phyloP scores from a whole-genome alignment of 1,140 invertebrate genomes.

The Ooceraea biroi region DNA sequence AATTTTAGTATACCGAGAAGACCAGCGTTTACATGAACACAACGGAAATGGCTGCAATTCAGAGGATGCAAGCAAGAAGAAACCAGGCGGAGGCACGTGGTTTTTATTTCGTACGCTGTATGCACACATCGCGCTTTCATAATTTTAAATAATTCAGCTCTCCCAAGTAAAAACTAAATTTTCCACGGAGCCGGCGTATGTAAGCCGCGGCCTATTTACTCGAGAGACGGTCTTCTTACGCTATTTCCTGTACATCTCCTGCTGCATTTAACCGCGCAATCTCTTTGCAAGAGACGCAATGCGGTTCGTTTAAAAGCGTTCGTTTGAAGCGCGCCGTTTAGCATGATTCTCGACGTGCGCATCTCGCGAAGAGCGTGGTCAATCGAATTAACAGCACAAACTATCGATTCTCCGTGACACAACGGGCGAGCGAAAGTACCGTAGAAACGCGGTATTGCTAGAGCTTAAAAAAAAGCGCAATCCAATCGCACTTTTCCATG shows the following conservation, averaged over 20 bases:
- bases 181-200: not conserved
- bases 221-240: not conserved
- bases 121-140: not conserved
- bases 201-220: not conserved
- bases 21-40: constrained; percentile 1
- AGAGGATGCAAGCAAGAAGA: not conserved
- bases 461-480: too few relatives aligned
- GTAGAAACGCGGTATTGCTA: too few relatives aligned
- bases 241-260: not conserved
- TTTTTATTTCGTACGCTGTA: not conserved
- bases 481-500: too few relatives aligned
- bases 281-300: not conserved
- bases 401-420: too few relatives aligned
- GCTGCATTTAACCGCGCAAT: not conserved
- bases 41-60: not conserved
- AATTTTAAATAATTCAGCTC: not conserved
- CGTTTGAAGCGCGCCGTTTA: not conserved
- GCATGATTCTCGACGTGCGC: not conserved
- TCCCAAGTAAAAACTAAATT: not conserved
- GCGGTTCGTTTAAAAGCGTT: not conserved
- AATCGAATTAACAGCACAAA: not conserved
- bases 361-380: not conserved
- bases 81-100: not conserved
- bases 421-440: too few relatives aligned
- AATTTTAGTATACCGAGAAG: constrained; percentile 16